Evolutionary conservation across 2,888 invertebrate genomes (phyloP).

Genomic region (Catocala fraxini): DNA sequence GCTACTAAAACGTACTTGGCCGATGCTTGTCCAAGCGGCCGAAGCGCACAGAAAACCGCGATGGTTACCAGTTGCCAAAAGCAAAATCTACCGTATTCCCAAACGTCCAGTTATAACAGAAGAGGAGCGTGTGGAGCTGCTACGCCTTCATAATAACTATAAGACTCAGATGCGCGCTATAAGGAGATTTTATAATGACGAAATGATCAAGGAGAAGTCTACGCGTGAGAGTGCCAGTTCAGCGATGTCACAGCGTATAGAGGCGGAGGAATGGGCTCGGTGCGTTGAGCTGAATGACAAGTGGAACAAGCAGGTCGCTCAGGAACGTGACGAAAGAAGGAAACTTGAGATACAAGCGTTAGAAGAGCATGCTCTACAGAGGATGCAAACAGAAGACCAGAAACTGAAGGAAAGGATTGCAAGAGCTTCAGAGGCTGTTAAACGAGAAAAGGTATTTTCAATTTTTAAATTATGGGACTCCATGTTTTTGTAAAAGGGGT

Average conservation of each 20-base stretch:
- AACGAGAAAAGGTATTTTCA: slow-evolving; percentile 65
- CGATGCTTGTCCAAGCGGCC: slow-evolving; percentile 71
- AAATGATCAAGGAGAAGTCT: slow-evolving; percentile 82
- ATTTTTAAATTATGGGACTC: too few relatives aligned
- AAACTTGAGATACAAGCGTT: slow-evolving; percentile 78
- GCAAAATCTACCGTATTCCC: slow-evolving; percentile 92
- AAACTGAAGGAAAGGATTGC: slow-evolving; percentile 67
- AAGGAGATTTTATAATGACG: slow-evolving; percentile 83
- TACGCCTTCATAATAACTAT: slow-evolving; percentile 91
- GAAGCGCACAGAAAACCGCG: slow-evolving; percentile 90
- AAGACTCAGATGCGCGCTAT: slow-evolving; percentile 88
- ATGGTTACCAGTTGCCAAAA: slow-evolving; percentile 93
- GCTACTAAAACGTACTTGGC: slow-evolving; percentile 70
- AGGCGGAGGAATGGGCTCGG: slow-evolving; percentile 89
- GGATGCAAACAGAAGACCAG: slow-evolving; percentile 74
- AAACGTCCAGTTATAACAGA: slow-evolving; percentile 85
- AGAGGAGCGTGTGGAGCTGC: slow-evolving; percentile 90
- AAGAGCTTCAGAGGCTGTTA: slow-evolving; percentile 84
- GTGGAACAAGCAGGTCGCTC: slow-evolving; percentile 91
- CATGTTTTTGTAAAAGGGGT: too few relatives aligned
- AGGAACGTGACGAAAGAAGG: slow-evolving; percentile 87
- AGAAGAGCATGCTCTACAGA: slow-evolving; percentile 79
- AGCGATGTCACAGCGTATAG: slow-evolving; percentile 85
- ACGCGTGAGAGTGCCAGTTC: slow-evolving; percentile 85
- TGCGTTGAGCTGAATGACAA: slow-evolving; percentile 89